Evolutionary conservation across 2,888 invertebrate species (phyloP).

Genomic region (Saturnia japonica): DNA sequence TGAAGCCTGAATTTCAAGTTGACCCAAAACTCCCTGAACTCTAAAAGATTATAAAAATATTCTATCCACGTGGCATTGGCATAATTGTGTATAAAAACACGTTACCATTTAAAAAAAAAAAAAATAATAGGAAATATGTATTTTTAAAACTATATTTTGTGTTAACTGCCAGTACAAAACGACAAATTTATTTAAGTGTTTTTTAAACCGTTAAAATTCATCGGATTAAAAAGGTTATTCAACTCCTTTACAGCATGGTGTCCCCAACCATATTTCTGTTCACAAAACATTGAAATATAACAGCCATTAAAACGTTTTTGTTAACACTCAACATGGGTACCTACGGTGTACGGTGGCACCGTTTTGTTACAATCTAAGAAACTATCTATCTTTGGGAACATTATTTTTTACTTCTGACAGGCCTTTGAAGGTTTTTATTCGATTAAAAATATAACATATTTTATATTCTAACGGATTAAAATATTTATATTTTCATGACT

Average conservation of each 20-base stretch:
- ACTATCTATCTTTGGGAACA: constrained; percentile 13
- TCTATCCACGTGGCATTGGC: no score
- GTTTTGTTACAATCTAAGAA: constrained; percentile 27
- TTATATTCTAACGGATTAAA: constrained; percentile 2
- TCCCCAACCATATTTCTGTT: constrained; percentile 33
- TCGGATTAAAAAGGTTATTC: constrained; percentile 9
- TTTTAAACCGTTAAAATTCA: constrained; percentile 13
- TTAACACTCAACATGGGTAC: constrained; percentile 28
- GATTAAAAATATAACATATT: constrained; percentile 7
- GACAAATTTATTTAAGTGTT: constrained; percentile 1
- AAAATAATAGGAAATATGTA: no score
- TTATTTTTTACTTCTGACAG: constrained; percentile 31
- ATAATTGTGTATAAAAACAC: no score
- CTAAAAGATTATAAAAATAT: no score
- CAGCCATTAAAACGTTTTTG: constrained; percentile 44
- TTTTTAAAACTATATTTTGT: no score
- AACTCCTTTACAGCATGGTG: background rate
- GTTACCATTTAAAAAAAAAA: no score
- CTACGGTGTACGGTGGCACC: constrained; percentile 29
- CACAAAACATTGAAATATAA: constrained; percentile 45
- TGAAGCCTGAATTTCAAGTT: no score
- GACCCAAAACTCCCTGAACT: no score
- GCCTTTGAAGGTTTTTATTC: constrained; percentile 15
- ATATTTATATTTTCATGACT: background rate
- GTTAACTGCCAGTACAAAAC: background rate